Evolutionary conservation across 2,113 vertebrate species (phyloP).

Genomic region (Vimba vimba): DNA sequence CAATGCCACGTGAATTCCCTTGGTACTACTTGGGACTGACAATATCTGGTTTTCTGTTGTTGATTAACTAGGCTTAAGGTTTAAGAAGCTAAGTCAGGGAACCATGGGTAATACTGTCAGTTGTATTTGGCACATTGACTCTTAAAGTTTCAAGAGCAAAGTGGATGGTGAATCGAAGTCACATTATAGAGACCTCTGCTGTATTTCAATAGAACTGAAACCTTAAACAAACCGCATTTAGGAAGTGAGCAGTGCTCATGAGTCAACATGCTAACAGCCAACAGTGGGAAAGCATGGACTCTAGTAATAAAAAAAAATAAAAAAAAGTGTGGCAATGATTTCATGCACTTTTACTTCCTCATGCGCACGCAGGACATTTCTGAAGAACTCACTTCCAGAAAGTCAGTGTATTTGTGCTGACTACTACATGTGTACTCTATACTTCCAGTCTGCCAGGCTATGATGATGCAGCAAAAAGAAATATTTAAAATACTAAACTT

Average conservation of each 20-base stretch:
- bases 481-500: constrained; percentile 13
- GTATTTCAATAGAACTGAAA: neutral
- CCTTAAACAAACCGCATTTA: neutral
- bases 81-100: constrained; percentile 31
- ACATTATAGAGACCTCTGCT: neutral
- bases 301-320: neutral
- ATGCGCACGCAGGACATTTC: neutral
- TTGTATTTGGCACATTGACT: constrained; percentile 13
- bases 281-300: neutral
- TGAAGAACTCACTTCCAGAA: neutral
- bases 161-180: neutral
- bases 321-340: neutral
- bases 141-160: neutral
- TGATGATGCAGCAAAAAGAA: constrained; percentile 62
- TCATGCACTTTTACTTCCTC: constrained; percentile 33
- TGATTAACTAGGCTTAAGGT: constrained; percentile 51
- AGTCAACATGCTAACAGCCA: neutral
- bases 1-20: neutral
- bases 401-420: constrained; percentile 56
- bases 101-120: constrained; percentile 13
- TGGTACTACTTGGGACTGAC: constrained; percentile 30
- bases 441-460: constrained; percentile 43
- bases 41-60: constrained; percentile 37
- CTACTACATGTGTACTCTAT: constrained; percentile 51
- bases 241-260: neutral